phyloP scores from a whole-genome alignment of 2,888 invertebrate species.

The Drosophila limbata region DNA sequence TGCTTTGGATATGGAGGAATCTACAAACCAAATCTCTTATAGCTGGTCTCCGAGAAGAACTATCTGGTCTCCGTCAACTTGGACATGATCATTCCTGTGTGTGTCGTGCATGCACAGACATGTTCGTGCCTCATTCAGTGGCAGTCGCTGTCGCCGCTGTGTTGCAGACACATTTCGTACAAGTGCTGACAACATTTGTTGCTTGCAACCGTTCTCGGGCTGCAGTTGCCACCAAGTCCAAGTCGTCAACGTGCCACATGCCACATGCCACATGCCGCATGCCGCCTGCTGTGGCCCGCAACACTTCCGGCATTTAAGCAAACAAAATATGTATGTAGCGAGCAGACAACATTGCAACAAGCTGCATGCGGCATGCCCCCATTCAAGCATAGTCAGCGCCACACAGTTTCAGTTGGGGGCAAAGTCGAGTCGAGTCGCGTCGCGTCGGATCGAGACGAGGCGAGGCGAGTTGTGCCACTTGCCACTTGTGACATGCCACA shows the following conservation, averaged over 20 bases:
- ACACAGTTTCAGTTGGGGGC: conserved; percentile 1
- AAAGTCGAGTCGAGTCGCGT: conserved; percentile 16
- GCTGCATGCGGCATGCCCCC: conserved; percentile 12
- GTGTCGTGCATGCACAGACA: conserved; percentile 4
- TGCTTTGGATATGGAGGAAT: too few relatives aligned
- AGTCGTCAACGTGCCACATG: conserved; percentile 26
- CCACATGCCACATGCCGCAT: conserved; percentile 14
- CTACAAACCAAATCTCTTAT: too few relatives aligned
- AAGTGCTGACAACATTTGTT: conserved; percentile 66
- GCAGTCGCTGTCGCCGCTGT: conserved; percentile 9
- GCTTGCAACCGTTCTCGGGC: conserved; percentile 37
- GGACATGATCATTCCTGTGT: conserved; percentile 2
- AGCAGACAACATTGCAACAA: conserved; percentile 25
- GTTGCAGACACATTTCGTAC: conserved; percentile 39
- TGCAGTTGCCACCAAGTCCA: conserved; percentile 13
- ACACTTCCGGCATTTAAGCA: conserved; percentile 80
- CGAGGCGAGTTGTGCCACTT: conserved; percentile 26
- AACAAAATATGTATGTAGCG: conserved; percentile 76
- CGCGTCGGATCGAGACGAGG: not conserved
- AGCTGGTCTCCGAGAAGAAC: too few relatives aligned
- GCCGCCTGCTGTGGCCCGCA: conserved; percentile 54
- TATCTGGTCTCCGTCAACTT: not conserved
- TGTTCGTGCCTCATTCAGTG: conserved; percentile 1
- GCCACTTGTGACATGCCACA: conserved; percentile 37
- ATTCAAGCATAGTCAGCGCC: conserved; percentile 10